Evolutionary conservation across 2,888 invertebrate species (phyloP), one percentile per base, ranked within the genome.

Genomic region (Gryllus longicercus): DNA sequence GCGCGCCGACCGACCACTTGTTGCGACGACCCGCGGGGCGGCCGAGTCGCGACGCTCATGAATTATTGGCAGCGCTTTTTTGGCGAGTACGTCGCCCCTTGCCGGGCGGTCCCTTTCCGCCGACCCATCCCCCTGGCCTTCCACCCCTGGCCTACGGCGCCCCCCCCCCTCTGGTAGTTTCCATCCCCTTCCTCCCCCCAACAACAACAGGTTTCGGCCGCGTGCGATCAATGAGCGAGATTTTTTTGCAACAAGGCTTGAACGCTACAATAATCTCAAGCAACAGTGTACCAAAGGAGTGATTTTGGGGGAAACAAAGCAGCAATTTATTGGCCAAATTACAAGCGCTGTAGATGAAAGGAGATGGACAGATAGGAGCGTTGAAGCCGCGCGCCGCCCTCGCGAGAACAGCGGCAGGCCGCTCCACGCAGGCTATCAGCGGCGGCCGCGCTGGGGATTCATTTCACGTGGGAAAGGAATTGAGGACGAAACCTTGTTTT

Each of bases 11-110:
- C 38, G n/a, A 63, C 63, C 63, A 63, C 63, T 63, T 63, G 63
- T 63, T 63, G 63, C 63, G 63, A 63, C 63, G 63, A 63, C 63
- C 63, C n/a, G 63, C n/a, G 63, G 63, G n/a, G 63, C 63, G n/a
- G 8, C 16, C 16, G 63, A 63, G 63, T 63, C 63, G 63, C 63
- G 63, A 63, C 63, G 63, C 63, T 63, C 63, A 63, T 63, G 63
- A 63, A 63, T 63, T 63, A 63, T 63, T 63, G 63, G 63, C 63
- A n/a, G 63, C 63, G 14, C 63, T 63, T 63, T 38, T 63, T 63
- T 63, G 63, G 63, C 14, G 63, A 14, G 63, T 18, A n/a, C 63
- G 63, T 63, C 63, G 14, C 63, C 63, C n/a, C 63, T 18, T 63
- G 38, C 63, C 63, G 14, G 16, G 16, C n/a, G 16, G 63, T 14